These are phyloP conservation scores for Isaurus tuberculatus DNA, from an alignment of 92 coral and sea anemone genomes.

Conservation along the genomic window DNA sequence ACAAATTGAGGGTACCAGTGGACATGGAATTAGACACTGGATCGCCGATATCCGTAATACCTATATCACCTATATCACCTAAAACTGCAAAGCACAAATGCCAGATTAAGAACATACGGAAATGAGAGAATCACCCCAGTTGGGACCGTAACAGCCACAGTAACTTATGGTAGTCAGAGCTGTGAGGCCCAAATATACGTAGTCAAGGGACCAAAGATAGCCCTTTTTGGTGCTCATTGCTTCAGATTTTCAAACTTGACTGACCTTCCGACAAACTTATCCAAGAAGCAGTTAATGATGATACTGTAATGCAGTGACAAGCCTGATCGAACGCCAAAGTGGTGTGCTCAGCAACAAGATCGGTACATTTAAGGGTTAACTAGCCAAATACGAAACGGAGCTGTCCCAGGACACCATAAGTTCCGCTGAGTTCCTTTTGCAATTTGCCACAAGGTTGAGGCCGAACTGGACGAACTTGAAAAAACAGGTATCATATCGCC, in stretches of 20 bases:
- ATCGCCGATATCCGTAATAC: constrained; percentile 5
- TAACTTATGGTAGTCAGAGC: background rate
- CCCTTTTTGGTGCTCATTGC: constrained; percentile 43
- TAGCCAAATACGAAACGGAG: background rate
- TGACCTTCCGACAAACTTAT: constrained; percentile 22
- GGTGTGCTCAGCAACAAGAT: constrained; percentile 26
- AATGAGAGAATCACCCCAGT: background rate
- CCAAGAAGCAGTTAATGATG: background rate
- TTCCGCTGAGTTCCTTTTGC: background rate
- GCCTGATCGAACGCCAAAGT: background rate
- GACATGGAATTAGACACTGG: constrained; percentile 37
- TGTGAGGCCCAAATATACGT: constrained; percentile 15
- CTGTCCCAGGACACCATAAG: background rate
- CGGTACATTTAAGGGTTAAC: background rate
- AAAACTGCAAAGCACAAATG: background rate
- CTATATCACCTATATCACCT: background rate
- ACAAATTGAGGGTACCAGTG: constrained; percentile 3
- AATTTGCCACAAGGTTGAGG: background rate
- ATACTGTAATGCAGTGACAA: background rate
- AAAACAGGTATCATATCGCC: background rate
- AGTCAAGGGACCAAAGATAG: constrained; percentile 12
- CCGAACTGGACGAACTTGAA: background rate
- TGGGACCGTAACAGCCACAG: background rate
- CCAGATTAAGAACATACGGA: background rate
- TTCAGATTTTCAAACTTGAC: background rate